Percentiles rank a stretch among this genome's conserved stretches.
phyloP scores from a whole-genome alignment of 2,797 vertebrate genomes.

The Emydoidea blandingii region DNA sequence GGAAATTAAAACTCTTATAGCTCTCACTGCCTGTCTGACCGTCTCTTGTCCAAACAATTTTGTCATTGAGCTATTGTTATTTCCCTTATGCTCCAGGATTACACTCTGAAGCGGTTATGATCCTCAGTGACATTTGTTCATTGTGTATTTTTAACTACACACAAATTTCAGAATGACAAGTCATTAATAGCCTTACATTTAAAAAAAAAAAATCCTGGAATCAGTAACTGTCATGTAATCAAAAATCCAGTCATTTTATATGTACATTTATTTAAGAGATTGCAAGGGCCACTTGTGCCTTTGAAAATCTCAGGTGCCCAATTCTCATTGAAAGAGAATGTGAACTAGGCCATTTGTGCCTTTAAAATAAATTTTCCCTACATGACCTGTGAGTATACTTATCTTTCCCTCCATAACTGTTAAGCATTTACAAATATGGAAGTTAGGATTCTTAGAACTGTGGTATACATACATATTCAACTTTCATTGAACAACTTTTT shows the following conservation, averaged over 20 bases:
- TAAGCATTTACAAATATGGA: constrained; percentile 16
- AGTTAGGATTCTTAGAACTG: neutral
- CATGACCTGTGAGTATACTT: neutral
- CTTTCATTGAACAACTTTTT: neutral
- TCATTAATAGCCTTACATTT: constrained; percentile 35
- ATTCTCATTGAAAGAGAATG: constrained; percentile 8
- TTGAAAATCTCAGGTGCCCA: constrained; percentile 21
- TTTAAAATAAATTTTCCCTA: neutral
- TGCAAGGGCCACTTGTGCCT: constrained; percentile 13
- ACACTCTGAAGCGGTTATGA: constrained; percentile 31
- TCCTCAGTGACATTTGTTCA: neutral
- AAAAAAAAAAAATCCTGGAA: neutral
- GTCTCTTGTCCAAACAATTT: constrained; percentile 60
- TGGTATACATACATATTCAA: neutral
- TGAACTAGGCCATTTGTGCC: neutral
- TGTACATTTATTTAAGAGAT: neutral
- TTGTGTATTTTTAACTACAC: constrained; percentile 17
- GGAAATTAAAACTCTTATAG: constrained; percentile 70
- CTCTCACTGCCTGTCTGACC: constrained; percentile 34
- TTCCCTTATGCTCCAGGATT: constrained; percentile 41
- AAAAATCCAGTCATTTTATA: neutral
- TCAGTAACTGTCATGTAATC: neutral
- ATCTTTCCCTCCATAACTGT: neutral
- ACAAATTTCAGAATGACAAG: constrained; percentile 31
- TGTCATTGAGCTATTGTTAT: constrained; percentile 48